Evolutionary conservation across 2,888 invertebrate genomes (phyloP), one percentile per base, ranked within the genome.

Genomic region (Sarcophaga subvicina): DNA sequence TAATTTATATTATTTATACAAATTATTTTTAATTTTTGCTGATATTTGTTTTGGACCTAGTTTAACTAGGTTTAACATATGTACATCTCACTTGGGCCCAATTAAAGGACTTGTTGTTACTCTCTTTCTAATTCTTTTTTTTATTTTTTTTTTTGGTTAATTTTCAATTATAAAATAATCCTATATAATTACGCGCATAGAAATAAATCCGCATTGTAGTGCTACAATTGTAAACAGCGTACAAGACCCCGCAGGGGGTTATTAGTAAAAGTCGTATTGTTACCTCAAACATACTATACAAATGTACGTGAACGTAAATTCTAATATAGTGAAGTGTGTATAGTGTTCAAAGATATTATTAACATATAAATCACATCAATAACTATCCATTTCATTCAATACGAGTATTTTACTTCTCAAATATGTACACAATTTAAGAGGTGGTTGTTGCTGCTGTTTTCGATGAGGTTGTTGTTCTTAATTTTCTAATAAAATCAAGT

Each of bases 401-500:
- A 22, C 22, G 22, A 22, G 22, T 22, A 37, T n/a, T 14, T 62
- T 63, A 25, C 17, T 5, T 11, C 20, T 12, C 47, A 47, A 67
- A 70, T 63, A 37, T 76, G 8, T 54, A 45, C 59, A 45, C 45
- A 20, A 70, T 70, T 69, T 66, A 25, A 66, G 79, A 54, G 73
- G 85, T 71, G 79, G 82, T 79, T 78, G 79, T 54, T 78, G 63
- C 25, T 85, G n/a, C 49, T 47, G 37, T 17, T 76, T 70, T 75
- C 70, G 64, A 54, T 72, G 60, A 17, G 75, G 67, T 77, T 77
- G 78, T 78, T 45, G 59, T 73, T 81, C 75, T 77, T 83, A 77
- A 84, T 87, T 84, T 87, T 76, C 62, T 82, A 87, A 87, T 87
- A 84, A 87, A 84, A 87, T 87, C 87, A 87, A 84, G 83, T 82